phyloP scores from a whole-genome alignment of 2,797 vertebrate genomes.

The Chiloscyllium punctatum region DNA sequence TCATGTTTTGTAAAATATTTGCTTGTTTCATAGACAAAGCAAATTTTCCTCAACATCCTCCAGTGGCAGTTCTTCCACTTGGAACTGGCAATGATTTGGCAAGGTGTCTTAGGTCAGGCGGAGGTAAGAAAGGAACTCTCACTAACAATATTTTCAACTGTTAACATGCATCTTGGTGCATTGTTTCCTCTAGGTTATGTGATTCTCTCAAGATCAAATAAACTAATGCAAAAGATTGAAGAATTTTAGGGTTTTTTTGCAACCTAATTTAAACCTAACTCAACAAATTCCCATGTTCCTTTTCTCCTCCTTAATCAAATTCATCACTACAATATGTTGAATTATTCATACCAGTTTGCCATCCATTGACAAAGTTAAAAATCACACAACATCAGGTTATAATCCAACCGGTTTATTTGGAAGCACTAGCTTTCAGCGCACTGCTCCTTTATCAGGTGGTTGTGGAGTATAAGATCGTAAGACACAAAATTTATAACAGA shows the following conservation, averaged over 20 bases:
- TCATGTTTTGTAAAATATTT: slow-evolving; percentile 39
- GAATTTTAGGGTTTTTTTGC: neutral
- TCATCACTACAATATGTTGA: neutral
- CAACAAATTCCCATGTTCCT: neutral
- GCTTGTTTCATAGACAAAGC: slow-evolving; percentile 73
- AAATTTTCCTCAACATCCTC: slow-evolving; percentile 81
- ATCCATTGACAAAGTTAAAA: no score
- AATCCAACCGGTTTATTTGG: no score
- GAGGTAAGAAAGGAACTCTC: slow-evolving; percentile 66
- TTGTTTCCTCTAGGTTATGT: neutral
- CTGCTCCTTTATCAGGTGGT: no score
- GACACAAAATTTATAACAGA: no score
- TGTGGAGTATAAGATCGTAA: no score
- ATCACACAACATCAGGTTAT: no score
- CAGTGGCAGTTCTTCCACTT: slow-evolving; percentile 89
- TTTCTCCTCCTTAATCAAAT: neutral
- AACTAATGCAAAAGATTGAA: neutral
- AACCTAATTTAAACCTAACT: neutral
- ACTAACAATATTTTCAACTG: neutral
- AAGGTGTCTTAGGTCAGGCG: slow-evolving; percentile 88
- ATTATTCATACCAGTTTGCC: neutral
- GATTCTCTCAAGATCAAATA: neutral
- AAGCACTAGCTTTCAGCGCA: no score
- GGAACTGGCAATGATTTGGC: slow-evolving; percentile 91
- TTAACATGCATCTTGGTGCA: neutral